phyloP scores from a whole-genome alignment of 2,888 invertebrate genomes.

The Catocala nupta region DNA sequence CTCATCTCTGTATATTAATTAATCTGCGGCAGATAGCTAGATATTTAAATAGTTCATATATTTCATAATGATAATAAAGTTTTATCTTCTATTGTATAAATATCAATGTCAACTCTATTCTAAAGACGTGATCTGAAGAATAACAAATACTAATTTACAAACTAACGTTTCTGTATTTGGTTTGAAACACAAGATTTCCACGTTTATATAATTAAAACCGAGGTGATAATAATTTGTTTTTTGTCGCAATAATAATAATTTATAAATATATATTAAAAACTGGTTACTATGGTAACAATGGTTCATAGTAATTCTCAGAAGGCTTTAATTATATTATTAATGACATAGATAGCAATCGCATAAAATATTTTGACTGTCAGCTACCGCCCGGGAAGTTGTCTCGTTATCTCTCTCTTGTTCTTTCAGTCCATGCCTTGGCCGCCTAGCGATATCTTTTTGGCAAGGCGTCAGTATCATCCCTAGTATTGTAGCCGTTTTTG shows the following conservation, averaged over 20 bases:
- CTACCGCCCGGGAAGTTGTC: too few species aligned
- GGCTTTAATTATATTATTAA: too few species aligned
- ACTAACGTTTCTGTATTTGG: not conserved
- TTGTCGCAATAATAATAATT: not conserved
- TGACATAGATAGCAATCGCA: not conserved
- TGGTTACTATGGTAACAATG: constrained; percentile 7
- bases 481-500: too few species aligned
- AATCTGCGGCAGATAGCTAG: too few species aligned
- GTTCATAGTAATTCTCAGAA: not conserved
- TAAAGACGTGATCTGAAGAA: not conserved
- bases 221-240: not conserved
- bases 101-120: not conserved
- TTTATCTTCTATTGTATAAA: too few species aligned
- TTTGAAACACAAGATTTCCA: not conserved
- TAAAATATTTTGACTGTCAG: not conserved
- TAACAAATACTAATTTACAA: not conserved
- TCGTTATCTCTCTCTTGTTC: too few species aligned
- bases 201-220: not conserved
- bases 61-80: too few species aligned
- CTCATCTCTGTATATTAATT: too few species aligned
- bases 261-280: not conserved
- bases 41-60: too few species aligned
- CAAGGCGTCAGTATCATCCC: too few species aligned
- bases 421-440: too few species aligned
- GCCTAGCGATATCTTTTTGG: too few species aligned